Evolutionary conservation across 2,797 vertebrate genomes (phyloP).

Genomic region (Typhlichthys eigenmanni): DNA sequence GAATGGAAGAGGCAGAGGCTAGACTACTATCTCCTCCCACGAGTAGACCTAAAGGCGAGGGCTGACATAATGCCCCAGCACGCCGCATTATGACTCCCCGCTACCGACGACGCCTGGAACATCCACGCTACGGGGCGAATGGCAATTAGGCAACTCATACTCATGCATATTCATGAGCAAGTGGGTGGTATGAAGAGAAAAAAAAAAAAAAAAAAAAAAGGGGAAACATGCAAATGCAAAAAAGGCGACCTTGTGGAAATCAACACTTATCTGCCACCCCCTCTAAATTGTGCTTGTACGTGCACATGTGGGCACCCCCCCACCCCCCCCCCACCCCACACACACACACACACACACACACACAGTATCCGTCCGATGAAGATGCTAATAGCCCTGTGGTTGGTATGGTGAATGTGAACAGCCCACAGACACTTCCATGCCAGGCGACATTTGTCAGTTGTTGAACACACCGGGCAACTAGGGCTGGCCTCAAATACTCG

Average conservation of each 20-base stretch:
- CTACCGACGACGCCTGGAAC: slow-evolving; percentile 37
- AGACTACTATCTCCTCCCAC: background rate
- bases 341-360: background rate
- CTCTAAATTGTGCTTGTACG: slow-evolving; percentile 11
- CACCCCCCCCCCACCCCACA: background rate
- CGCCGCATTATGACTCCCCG: slow-evolving; percentile 8
- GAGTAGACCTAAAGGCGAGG: slow-evolving; percentile 12
- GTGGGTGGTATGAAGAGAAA: slow-evolving; percentile 46
- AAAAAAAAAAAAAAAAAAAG: background rate
- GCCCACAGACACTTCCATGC: too few species aligned
- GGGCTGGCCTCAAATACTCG: too few species aligned
- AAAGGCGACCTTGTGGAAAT: slow-evolving; percentile 36
- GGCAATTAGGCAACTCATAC: slow-evolving; percentile 35
- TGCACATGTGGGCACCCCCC: slow-evolving; percentile 17
- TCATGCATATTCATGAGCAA: slow-evolving; percentile 61
- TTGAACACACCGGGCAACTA: too few species aligned
- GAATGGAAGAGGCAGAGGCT: slow-evolving; percentile 7
- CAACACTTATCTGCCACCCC: slow-evolving; percentile 5
- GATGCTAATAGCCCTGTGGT: background rate
- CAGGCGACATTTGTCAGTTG: too few species aligned
- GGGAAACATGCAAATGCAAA: slow-evolving; percentile 33
- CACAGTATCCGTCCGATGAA: background rate
- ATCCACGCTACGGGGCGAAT: slow-evolving; percentile 27
- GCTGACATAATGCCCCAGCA: slow-evolving; percentile 1
- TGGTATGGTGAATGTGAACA: too few species aligned